Evolutionary conservation across 2,113 vertebrate genomes (phyloP).

Genomic region (Oryzias melastigma): DNA sequence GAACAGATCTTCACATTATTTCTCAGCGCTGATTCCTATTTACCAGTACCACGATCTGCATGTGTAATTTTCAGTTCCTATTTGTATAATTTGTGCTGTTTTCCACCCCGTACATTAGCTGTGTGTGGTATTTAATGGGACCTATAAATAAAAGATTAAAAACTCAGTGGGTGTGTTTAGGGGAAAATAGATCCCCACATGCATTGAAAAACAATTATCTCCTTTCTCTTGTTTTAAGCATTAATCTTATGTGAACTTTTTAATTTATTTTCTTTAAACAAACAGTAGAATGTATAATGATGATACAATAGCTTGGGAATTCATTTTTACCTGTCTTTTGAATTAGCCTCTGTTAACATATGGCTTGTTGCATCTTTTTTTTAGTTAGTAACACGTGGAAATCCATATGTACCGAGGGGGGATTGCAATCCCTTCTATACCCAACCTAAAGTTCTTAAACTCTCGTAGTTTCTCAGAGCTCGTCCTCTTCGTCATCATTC

Average conservation of each 20-base stretch:
- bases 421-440: too few relatives aligned
- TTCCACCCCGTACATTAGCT: neutral
- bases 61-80: neutral
- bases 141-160: conserved; percentile 32
- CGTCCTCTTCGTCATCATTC: too few relatives aligned
- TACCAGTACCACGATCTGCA: neutral
- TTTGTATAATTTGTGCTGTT: conserved; percentile 8
- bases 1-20: conserved; percentile 14
- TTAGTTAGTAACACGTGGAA: too few relatives aligned
- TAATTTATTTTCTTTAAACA: conserved; percentile 26
- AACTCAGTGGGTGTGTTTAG: conserved; percentile 33
- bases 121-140: neutral
- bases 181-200: conserved; percentile 22
- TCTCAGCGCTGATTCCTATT: conserved; percentile 2
- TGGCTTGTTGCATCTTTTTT: too few relatives aligned
- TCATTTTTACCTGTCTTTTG: too few relatives aligned
- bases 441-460: too few relatives aligned
- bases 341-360: too few relatives aligned
- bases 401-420: too few relatives aligned
- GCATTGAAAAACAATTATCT: conserved; percentile 24
- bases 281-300: too few relatives aligned
- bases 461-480: too few relatives aligned
- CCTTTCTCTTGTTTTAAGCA: conserved; percentile 26
- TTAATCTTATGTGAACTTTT: conserved; percentile 18
- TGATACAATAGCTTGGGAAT: too few relatives aligned